Base-by-base conservation (phyloP, 1,140 invertebrate genomes). In the Zaprionus camerounensis region DNA sequence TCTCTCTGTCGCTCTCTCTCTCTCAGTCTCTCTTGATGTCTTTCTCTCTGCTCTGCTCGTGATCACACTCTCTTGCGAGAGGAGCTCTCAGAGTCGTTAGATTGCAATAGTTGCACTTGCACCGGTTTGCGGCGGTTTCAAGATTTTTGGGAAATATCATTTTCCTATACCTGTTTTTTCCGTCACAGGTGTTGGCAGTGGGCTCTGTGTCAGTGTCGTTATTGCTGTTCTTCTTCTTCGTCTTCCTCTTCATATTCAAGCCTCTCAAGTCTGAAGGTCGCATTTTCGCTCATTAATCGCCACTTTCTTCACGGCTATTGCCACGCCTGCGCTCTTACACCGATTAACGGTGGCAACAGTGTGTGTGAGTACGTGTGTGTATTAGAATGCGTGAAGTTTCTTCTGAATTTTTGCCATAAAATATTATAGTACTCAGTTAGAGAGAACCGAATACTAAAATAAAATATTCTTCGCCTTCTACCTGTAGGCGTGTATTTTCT, bases 261-360 rank as follows among this genome's bases (percentile, higher is more conserved):
- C 46, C 62, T 68, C 46, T 68, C 46, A 74, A 76, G 78, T 73
- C 81, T 88, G 85, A 88, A 88, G 84, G 84, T 88, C 84, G 81
- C 71, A 84, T 71, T 81, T 90, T 90, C 85, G 78, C 75, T 88
- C 85, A 90, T 88, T 88, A 90, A 90, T 88, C 69, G 84, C 71
- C 22, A 83, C 84, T 90, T 88, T 88, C 84, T 88, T 87, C 41
- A 46, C 71, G 59, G 55, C 65, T 34, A 67, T 26, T 20, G 49
- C 80, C 65, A 72, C 80, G 83, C 72, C 72, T 80, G 69, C 74
- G 80, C 72, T 75, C 67, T 63, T 58, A 38, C 36, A 26, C 57
- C 26, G 36, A 61, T 68, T 56, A 73, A 69, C 71, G 46, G 65
- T 74, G 65, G 69, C 57, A 69, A 20, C 13, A 22, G n/a, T 57